A percentile compares a stretch with the other conserved stretches of the same genome.
phyloP scores from a whole-genome alignment of 1,140 invertebrate genomes.

The Hermetia illucens region DNA sequence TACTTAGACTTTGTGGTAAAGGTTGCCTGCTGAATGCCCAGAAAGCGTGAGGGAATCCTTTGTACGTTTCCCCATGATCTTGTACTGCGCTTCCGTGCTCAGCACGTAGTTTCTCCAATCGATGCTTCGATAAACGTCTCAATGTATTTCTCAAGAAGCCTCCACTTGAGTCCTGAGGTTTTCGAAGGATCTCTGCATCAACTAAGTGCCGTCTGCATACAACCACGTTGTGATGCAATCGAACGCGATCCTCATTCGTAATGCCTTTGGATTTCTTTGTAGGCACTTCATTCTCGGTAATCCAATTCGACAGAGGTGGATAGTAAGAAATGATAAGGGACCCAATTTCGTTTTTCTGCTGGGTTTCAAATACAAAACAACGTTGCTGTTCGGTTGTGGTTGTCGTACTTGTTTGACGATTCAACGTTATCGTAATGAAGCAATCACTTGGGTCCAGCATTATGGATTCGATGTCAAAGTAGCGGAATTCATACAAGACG shows the following conservation, averaged over 20 bases:
- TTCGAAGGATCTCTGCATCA: slow-evolving; percentile 64
- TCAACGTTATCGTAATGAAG: slow-evolving; percentile 72
- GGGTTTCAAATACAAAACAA: slow-evolving; percentile 87
- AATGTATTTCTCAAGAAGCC: slow-evolving; percentile 80
- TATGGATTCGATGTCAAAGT: slow-evolving; percentile 78
- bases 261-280: slow-evolving; percentile 38
- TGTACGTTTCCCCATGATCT: slow-evolving; percentile 68
- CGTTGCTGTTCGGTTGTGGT: slow-evolving; percentile 51
- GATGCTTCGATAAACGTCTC: slow-evolving; percentile 71
- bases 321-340: slow-evolving; percentile 85
- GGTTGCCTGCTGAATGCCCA: slow-evolving; percentile 80
- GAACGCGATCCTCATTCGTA: slow-evolving; percentile 67
- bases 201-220: slow-evolving; percentile 66
- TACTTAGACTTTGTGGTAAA: slow-evolving; percentile 66
- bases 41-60: slow-evolving; percentile 70
- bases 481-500: slow-evolving; percentile 76
- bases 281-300: slow-evolving; percentile 66
- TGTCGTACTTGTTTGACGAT: slow-evolving; percentile 17
- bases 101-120: slow-evolving; percentile 69
- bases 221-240: slow-evolving; percentile 67
- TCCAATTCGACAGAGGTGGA: slow-evolving; percentile 68
- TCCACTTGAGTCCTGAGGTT: slow-evolving; percentile 61
- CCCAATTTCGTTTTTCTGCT: slow-evolving; percentile 80
- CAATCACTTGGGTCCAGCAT: slow-evolving; percentile 82
- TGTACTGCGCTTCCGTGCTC: slow-evolving; percentile 51